These are phyloP conservation scores for Empis stercorea DNA, from an alignment of 2,888 invertebrate species.

Conservation along the genomic window DNA sequence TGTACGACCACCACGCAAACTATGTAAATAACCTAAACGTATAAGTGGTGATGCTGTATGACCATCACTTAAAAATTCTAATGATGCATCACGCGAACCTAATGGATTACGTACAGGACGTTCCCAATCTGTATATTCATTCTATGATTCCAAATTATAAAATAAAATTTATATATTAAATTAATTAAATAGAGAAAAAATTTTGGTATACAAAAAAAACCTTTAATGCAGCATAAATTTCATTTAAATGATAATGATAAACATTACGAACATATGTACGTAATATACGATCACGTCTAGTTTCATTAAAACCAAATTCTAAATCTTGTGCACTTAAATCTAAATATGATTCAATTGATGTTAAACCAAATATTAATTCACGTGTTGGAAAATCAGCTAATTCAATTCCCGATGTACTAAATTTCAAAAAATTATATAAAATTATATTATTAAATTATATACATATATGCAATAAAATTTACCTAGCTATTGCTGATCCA, in stretches of 20 bases:
- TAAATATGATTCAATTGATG: slow-evolving; percentile 69
- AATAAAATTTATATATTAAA: neutral
- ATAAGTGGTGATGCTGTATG: slow-evolving; percentile 78
- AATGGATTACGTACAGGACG: slow-evolving; percentile 73
- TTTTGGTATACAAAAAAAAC: slow-evolving; percentile 20
- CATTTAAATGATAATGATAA: slow-evolving; percentile 88
- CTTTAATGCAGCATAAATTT: slow-evolving; percentile 81
- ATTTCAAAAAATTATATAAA: neutral
- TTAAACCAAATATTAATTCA: slow-evolving; percentile 74
- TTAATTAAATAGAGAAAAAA: neutral
- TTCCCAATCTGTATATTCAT: slow-evolving; percentile 96
- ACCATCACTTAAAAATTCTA: slow-evolving; percentile 83
- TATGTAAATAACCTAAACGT: slow-evolving; percentile 66
- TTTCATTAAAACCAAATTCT: slow-evolving; percentile 85
- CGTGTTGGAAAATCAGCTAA: slow-evolving; percentile 69
- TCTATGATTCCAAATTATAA: slow-evolving; percentile 41
- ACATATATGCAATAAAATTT: too few species aligned
- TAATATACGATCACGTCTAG: slow-evolving; percentile 69
- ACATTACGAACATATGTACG: slow-evolving; percentile 89
- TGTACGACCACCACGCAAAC: slow-evolving; percentile 62
- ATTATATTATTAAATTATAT: too few species aligned
- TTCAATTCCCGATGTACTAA: slow-evolving; percentile 57
- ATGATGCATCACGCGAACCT: slow-evolving; percentile 71
- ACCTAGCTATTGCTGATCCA: slow-evolving; percentile 40
- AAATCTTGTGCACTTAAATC: slow-evolving; percentile 72